Base-by-base conservation (phyloP, 2,797 vertebrate genomes). In the Fratercula arctica region DNA sequence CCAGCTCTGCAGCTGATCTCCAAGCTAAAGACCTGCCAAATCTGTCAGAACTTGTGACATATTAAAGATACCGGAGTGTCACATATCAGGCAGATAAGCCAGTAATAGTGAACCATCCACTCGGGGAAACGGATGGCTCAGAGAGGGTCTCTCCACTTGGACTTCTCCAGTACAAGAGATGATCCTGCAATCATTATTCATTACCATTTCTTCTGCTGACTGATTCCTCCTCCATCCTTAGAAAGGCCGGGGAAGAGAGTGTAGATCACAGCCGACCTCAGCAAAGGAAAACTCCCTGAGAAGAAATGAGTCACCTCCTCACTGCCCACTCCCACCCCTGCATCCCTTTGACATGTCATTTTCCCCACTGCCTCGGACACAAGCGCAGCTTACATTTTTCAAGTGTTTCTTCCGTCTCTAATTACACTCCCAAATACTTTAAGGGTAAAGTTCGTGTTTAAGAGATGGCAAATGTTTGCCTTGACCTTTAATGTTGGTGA, bases 11-110 rank as follows among this genome's bases (percentile, higher is more conserved):
- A 81, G 87, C 72, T 82, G 26, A 70, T 63, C 61, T 56, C 81
- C 81, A 15, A 23, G 85, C 89, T 88, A 96, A 97, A 85, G 89
- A 94, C 85, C 96, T 97, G 91, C 92, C 95, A 96, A 93, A 95
- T 75, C 74, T 90, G 81, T 94, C 95, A 95, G 68, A 81, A 94
- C 78, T 70, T 90, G 90, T 95, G 95, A 96, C 93, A 70, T 84
- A 93, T 70, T 56, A 79, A 90, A 86, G 87, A 76, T 37, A 90
- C 66, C 53, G 9, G 89, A 68, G 95, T 89, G 95, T 96, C 95
- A 97, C 84, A 76, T 86, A 88, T 95, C 79, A 92, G 64, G 92
- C 85, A 95, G 86, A 89, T 89, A 87, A 95, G 87, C 63, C 92
- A 89, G 75, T 90, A 95, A 96, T 41, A 89, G 91, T 19, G 69